Percentiles rank a stretch among this genome's conserved stretches.
phyloP scores from a whole-genome alignment of 2,113 vertebrate species.

The Hyaena hyaena region DNA sequence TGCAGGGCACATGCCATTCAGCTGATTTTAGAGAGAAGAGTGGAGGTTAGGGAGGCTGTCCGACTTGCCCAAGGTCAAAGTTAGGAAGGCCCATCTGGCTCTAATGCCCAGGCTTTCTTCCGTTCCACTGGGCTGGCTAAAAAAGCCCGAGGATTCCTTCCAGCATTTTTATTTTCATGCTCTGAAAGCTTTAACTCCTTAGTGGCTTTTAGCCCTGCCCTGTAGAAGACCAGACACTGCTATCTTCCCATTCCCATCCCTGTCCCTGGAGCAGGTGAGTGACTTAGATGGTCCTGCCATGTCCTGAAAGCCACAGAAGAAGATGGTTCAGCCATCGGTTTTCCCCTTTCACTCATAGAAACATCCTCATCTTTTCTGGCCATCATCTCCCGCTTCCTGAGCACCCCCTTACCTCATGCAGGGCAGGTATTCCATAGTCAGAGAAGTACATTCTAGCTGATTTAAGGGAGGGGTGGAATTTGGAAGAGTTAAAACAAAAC shows the following conservation, averaged over 20 bases:
- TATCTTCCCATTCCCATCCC: neutral
- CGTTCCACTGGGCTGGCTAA: neutral
- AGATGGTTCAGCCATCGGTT: neutral
- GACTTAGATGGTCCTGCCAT: neutral
- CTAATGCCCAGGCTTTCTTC: conserved; percentile 4
- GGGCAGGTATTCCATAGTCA: neutral
- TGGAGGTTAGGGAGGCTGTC: conserved; percentile 11
- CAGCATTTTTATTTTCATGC: neutral
- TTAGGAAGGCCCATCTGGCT: conserved; percentile 44
- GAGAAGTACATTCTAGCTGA: neutral
- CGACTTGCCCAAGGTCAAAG: conserved; percentile 56
- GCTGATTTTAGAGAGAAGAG: conserved; percentile 16
- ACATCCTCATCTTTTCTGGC: neutral
- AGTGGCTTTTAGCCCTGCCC: neutral
- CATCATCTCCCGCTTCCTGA: neutral
- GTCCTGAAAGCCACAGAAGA: neutral
- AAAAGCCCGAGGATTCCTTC: neutral
- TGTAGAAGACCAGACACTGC: neutral
- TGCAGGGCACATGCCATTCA: conserved; percentile 42
- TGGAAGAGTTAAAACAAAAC: neutral
- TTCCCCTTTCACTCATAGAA: neutral
- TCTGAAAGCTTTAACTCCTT: conserved; percentile 32
- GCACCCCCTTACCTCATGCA: neutral
- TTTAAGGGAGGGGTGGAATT: conserved; percentile 22
- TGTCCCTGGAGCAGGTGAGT: neutral